Conservation (phyloP, 64 coral and sea anemone species). For the Actinia tenebrosa region DNA sequence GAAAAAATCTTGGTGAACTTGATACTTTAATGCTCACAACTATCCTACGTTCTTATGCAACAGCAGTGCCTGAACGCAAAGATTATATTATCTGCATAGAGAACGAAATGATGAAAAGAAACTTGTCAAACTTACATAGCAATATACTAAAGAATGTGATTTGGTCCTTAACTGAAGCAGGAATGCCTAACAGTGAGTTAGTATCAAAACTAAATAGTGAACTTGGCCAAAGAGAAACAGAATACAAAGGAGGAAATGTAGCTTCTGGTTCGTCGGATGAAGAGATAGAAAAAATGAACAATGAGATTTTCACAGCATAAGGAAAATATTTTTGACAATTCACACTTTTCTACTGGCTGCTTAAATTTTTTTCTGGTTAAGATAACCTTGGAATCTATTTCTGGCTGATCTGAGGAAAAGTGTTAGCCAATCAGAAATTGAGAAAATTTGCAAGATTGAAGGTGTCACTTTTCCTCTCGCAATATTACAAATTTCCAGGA, state of each 20-base stretch:
- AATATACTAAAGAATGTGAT: conserved; percentile 8
- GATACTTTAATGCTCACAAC: conserved; percentile 20
- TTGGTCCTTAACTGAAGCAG: neutral
- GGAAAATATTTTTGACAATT: too few relatives aligned
- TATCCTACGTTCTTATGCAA: conserved; percentile 4
- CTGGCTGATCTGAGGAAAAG: too few relatives aligned
- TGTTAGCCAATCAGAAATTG: too few relatives aligned
- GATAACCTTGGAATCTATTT: too few relatives aligned
- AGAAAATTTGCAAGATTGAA: too few relatives aligned
- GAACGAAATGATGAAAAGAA: conserved; percentile 2
- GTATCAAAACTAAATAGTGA: neutral
- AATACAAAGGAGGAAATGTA: neutral
- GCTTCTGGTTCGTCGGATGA: neutral
- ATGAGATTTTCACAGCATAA: neutral
- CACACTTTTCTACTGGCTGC: too few relatives aligned
- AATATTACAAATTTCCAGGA: too few relatives aligned
- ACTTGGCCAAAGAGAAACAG: neutral
- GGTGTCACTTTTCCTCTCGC: too few relatives aligned
- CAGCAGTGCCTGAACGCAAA: too few relatives aligned
- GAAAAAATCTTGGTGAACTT: neutral
- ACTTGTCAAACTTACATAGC: neutral
- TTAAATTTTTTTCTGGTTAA: too few relatives aligned
- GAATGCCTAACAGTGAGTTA: neutral
- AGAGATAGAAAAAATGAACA: neutral
- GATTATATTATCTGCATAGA: neutral